Evolutionary conservation across 2,113 vertebrate species (phyloP), one percentile per base, ranked within the genome.

Genomic region (Pygoscelis antarcticus): DNA sequence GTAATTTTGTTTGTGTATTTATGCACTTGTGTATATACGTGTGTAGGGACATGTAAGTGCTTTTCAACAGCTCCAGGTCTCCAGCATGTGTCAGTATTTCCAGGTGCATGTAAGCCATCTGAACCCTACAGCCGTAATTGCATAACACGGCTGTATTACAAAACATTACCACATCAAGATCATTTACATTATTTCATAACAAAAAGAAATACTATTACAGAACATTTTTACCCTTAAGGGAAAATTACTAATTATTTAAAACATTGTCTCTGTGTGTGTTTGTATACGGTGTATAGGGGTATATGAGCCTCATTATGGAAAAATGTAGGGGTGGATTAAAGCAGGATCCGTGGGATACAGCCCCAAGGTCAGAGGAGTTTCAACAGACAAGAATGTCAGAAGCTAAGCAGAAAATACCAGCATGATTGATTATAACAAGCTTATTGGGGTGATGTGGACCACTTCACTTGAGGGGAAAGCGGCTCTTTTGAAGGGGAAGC

Each of bases 161-260:
- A 95, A 97, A 88, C 89, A 71, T 93, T 96, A 86, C 95, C 72
- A 78, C 95, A 96, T 74, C 47, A 87, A 84, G 71, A 62, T 81
- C 3, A 1, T 92, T 96, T 97, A 84, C 87, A 93, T 91, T 94
- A 97, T 97, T 98, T 97, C 97, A 97, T 97, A 98, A 97, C 75
- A 95, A 94, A 94, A 90, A 97, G 87, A 96, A 94, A 85, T 82
- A 87, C 25, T 95, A 60, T 90, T 97, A 86, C 79, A 87, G 89
- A 95, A 96, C 90, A 85, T 83, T 94, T 92, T 97, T 95, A 51
- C 76, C 96, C 95, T 93, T 89, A 90, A 85, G 93, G 92, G 82
- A 94, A 89, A 92, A 85, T 74, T 91, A 62, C 88, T 83, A 69
- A 79, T 91, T 94, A 95, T 87, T 95, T 96, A 89, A 92, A 93